These are phyloP conservation scores for Psophia crepitans DNA, from an alignment of 2,113 vertebrate genomes.

Conservation along the genomic window DNA sequence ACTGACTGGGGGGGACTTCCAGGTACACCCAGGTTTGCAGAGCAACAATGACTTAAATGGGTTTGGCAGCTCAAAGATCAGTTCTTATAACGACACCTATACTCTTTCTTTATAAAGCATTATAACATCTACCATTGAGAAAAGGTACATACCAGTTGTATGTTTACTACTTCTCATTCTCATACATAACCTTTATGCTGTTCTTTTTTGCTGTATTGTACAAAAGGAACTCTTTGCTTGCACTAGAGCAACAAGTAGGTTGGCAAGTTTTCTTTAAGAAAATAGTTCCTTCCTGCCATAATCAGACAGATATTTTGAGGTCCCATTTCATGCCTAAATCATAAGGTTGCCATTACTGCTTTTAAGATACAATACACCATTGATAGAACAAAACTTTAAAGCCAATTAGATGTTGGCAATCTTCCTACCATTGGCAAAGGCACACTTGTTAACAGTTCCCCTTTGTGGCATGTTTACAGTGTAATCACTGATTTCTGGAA, in stretches of 20 bases:
- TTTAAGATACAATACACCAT: slow-evolving; percentile 69
- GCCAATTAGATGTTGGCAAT: slow-evolving; percentile 73
- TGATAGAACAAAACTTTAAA: slow-evolving; percentile 74
- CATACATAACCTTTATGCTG: background rate
- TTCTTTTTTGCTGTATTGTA: background rate
- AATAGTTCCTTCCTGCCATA: background rate
- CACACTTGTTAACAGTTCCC: slow-evolving; percentile 70
- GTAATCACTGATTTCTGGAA: slow-evolving; percentile 73
- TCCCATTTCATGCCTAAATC: slow-evolving; percentile 42
- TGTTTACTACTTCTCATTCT: background rate
- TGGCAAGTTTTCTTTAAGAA: slow-evolving; percentile 52
- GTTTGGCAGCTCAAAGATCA: background rate
- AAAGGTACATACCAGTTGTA: background rate
- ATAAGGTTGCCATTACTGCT: slow-evolving; percentile 70
- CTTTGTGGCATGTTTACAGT: slow-evolving; percentile 63
- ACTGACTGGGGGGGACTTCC: background rate
- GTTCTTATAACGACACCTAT: background rate
- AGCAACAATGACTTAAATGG: background rate
- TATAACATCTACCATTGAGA: background rate
- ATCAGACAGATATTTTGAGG: slow-evolving; percentile 43
- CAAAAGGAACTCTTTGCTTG: slow-evolving; percentile 7
- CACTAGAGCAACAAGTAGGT: background rate
- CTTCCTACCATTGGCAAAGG: slow-evolving; percentile 68
- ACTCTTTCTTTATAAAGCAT: background rate
- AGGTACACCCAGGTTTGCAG: background rate